Base-by-base conservation (phyloP, 2,888 invertebrate genomes). In the Unio delphinus region DNA sequence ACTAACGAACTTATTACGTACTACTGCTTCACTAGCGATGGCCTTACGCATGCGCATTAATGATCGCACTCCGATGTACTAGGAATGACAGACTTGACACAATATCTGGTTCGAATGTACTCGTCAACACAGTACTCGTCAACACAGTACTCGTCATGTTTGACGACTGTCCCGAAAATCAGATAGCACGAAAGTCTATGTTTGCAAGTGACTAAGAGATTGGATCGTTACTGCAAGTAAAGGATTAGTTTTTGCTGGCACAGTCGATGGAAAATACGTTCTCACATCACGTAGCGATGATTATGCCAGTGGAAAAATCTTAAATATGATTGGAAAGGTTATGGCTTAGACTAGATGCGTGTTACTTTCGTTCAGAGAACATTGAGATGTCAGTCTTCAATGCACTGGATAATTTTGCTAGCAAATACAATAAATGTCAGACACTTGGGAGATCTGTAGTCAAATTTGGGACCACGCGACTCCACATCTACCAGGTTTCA, bases 341-440 rank as follows among this genome's bases (percentile, higher is more conserved):
- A 17, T 77, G 75, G 73, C 45, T 65, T 20, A 67, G 75, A 59
- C 69, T 77, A 2, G 71, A 73, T 45, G 70, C 73, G 17, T 62
- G 69, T 59, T 73, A 71, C 56, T 70, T 72, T n/a, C 45, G 28
- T 30, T 72, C 76, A 7, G 74, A 76, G 57, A 15, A 70, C 18
- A 64, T 72, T 1, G 63, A 72, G 56, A 7, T 58, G 15, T 72
- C 1, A 61, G 55, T 73, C 23, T 64, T 57, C 54, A 30, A 34
- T 6, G 68, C 70, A 34, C 59, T 67, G 0, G 34, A 28, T 11
- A 23, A 54, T 15, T 60, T 73, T 20, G 64, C 73, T 4, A 70
- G 60, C 54, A 55, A 68, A 59, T 30, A 64, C 54, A 45, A 18
- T 28, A 68, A 60, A 64, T 59, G 54, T 64, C 59, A 4, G 62